Evolutionary conservation across 2,113 vertebrate genomes (phyloP).

Genomic region (Hypocryptadius cinnamomeus): DNA sequence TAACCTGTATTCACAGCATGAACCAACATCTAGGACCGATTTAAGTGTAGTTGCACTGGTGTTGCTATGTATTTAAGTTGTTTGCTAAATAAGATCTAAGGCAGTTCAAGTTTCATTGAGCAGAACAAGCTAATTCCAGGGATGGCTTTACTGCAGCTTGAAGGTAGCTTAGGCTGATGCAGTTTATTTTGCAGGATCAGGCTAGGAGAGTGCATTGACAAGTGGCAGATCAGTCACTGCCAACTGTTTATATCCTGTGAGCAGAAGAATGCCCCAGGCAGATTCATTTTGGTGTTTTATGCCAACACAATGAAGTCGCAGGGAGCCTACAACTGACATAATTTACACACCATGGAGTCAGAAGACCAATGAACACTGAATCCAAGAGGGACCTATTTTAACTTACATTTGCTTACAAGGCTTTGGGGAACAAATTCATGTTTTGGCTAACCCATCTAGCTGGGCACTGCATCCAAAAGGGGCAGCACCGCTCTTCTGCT

Average conservation of each 20-base stretch:
- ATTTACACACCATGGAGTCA: neutral
- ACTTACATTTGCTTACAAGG: neutral
- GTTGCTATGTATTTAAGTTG: neutral
- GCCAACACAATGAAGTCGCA: neutral
- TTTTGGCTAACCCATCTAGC: neutral
- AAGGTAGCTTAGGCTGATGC: neutral
- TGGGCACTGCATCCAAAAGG: neutral
- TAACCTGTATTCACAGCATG: neutral
- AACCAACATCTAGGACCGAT: neutral
- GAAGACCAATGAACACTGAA: neutral
- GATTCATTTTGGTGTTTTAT: neutral
- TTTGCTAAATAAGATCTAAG: neutral
- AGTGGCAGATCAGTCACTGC: neutral
- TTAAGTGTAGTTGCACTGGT: neutral
- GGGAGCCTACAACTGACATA: neutral
- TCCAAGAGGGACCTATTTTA: neutral
- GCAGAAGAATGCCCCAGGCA: neutral
- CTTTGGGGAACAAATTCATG: neutral
- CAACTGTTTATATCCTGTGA: neutral
- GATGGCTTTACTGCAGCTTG: neutral
- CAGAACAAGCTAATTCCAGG: neutral
- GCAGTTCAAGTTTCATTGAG: neutral
- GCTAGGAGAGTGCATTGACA: neutral
- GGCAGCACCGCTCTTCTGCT: neutral
- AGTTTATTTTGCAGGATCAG: neutral